Evolutionary conservation across 2,113 vertebrate species (phyloP), one percentile per base, ranked within the genome.

Genomic region (Hypanus sabinus): DNA sequence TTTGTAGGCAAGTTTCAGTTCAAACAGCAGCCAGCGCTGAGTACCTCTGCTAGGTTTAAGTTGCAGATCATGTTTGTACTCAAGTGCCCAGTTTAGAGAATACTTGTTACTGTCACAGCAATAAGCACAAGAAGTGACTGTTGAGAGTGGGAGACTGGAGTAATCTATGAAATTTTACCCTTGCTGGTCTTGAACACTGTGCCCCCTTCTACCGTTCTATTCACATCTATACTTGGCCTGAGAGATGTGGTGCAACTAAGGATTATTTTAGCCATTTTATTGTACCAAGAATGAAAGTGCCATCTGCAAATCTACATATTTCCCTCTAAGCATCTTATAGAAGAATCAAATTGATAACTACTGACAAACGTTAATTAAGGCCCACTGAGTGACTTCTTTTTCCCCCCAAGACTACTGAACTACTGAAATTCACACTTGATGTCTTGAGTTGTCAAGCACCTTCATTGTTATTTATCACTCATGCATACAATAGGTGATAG

Each of bases 341-440:
- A 79, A 94, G 95, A 97, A 97, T 97, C 97, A 97, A 97, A 97
- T 97, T 97, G 97, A 97, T 98, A 98, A 98, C 97, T 97, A 96
- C 97, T 97, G 97, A 97, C 97, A 97, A 97, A 97, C 97, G 97
- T 97, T 97, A 98, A 97, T 97, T 98, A 98, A 98, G 97, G 97
- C 97, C 97, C 97, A 97, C 96, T 97, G 97, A 97, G 97, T 97
- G 96, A 97, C 97, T 97, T 97, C 97, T 97, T 97, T 96, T 97
- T 97, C 4, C 97, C 96, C 95, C 96, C 96, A 97, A 96, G 97
- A 96, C 96, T 96, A 96, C 95, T 95, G 96, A 97, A 96, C 96
- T 95, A 96, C 95, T 96, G 96, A 96, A 96, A 96, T 96, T 97
- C 96, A 96, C 96, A 97, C 96, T 95, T 92, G 95, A 96, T 94